Conservation (phyloP, 2,888 invertebrate species). For the Pollenia griseotomentosa region DNA sequence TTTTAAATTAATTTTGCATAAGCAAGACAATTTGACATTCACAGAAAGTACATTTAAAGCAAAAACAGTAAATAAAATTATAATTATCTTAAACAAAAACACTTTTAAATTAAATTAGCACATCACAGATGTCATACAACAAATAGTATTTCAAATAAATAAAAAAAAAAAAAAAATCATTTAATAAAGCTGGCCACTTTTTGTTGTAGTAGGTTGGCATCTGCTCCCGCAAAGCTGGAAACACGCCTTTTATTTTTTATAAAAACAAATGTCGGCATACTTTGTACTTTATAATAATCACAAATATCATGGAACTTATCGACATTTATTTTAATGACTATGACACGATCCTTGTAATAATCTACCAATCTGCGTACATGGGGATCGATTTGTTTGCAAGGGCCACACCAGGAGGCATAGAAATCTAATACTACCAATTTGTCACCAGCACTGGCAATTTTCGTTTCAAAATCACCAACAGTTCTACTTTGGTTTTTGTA, state of each 20-base stretch:
- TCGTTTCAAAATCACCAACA: constrained; percentile 87
- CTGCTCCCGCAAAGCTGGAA: constrained; percentile 77
- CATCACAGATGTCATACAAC: constrained; percentile 42
- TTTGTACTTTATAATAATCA: constrained; percentile 71
- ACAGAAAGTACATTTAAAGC: constrained; percentile 24
- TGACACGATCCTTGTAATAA: constrained; percentile 64
- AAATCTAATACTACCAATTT: constrained; percentile 95
- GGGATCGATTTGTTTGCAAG: constrained; percentile 74
- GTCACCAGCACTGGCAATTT: constrained; percentile 89
- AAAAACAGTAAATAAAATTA: constrained; percentile 23
- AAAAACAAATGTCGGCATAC: constrained; percentile 78
- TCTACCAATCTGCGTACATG: constrained; percentile 62
- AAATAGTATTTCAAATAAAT: background rate
- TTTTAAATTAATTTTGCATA: too few relatives aligned
- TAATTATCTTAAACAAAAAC: background rate
- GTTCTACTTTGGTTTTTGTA: too few relatives aligned
- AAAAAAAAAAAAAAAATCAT: constrained; percentile 14
- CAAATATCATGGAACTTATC: constrained; percentile 72
- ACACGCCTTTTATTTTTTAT: constrained; percentile 75
- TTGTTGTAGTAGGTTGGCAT: constrained; percentile 75
- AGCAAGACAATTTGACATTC: background rate
- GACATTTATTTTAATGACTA: constrained; percentile 74
- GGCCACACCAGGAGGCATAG: constrained; percentile 85
- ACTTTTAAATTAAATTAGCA: background rate
- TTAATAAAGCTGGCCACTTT: constrained; percentile 76